A percentile compares a stretch with the other conserved stretches of the same genome.
Evolutionary conservation across 1,140 invertebrate genomes (phyloP).

Genomic region (Neoseiulus cucumeris): DNA sequence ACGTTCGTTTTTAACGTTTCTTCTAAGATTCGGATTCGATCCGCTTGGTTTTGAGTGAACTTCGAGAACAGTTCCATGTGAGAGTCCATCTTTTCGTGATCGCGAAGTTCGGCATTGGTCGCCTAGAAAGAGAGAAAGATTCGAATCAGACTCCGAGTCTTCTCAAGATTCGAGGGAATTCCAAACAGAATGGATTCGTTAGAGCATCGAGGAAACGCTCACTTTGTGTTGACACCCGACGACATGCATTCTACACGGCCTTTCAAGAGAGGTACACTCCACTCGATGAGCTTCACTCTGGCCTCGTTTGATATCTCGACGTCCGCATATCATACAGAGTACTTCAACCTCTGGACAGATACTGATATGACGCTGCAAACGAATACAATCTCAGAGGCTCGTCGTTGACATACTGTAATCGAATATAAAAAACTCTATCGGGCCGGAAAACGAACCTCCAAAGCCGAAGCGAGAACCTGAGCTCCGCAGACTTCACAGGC

Average conservation of each 20-base stretch:
- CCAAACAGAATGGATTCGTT: neutral
- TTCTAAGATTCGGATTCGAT: too few relatives aligned
- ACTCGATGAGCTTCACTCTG: conserved; percentile 4
- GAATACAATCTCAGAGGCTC: too few relatives aligned
- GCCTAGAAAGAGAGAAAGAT: neutral
- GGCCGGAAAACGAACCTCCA: neutral
- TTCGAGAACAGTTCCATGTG: neutral
- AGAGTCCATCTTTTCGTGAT: neutral
- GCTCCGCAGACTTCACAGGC: neutral
- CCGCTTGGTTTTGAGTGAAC: too few relatives aligned
- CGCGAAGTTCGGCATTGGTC: neutral
- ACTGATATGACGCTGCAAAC: neutral
- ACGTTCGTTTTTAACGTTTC: too few relatives aligned
- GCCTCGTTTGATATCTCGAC: conserved; percentile 5
- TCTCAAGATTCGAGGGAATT: too few relatives aligned
- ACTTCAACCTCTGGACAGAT: neutral
- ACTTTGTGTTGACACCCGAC: neutral
- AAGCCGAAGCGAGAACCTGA: neutral
- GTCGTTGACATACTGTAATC: neutral
- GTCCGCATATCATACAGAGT: neutral
- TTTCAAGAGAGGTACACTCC: neutral
- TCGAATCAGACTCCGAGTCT: neutral
- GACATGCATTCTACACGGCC: neutral
- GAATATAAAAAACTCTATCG: neutral
- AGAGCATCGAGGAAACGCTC: neutral